Percentiles rank a stretch among this genome's conserved stretches.
phyloP scores from a whole-genome alignment of 2,113 vertebrate species.

The Corythaixoides concolor region DNA sequence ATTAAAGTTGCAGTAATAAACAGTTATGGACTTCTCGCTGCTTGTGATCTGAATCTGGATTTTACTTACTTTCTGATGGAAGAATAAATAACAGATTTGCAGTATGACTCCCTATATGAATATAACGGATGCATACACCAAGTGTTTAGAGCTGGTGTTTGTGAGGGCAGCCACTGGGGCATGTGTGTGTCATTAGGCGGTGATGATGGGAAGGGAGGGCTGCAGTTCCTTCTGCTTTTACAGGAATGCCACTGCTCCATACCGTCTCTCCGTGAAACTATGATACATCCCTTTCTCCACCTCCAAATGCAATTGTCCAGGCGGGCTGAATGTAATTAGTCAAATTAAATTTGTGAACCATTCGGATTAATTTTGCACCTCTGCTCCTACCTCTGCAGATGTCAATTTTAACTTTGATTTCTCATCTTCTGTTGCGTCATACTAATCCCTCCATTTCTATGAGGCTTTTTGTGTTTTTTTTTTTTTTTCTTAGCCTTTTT shows the following conservation, averaged over 20 bases:
- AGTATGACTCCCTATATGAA: background rate
- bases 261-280: background rate
- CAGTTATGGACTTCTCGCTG: background rate
- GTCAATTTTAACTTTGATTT: background rate
- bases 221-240: background rate
- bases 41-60: background rate
- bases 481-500: background rate
- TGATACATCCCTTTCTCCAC: background rate
- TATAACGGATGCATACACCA: background rate
- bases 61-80: background rate
- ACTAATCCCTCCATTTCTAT: background rate
- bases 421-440: background rate
- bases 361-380: background rate
- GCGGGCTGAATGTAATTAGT: background rate
- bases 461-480: background rate
- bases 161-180: background rate
- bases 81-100: background rate
- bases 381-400: background rate
- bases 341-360: background rate
- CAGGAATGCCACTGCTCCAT: background rate
- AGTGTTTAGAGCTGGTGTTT: background rate
- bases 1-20: background rate
- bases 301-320: background rate
- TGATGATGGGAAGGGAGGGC: background rate
- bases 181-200: background rate